Percentiles rank a stretch among this genome's conserved stretches.
Evolutionary conservation across 2,888 invertebrate genomes (phyloP).

Genomic region (Ophioninae sp.): DNA sequence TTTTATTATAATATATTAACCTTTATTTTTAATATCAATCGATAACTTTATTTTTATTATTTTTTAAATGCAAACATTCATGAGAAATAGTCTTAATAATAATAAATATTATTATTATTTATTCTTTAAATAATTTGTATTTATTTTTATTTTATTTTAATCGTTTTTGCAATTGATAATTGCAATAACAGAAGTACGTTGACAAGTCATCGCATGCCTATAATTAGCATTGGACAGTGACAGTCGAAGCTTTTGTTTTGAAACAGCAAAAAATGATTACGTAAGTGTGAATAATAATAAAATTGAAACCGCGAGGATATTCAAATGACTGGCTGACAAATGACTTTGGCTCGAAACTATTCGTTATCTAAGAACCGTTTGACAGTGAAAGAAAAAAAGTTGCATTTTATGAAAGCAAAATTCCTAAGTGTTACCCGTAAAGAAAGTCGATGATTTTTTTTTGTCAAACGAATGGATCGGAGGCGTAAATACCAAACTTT

Average conservation of each 20-base stretch:
- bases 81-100: too few relatives aligned
- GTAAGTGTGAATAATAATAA: not conserved
- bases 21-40: too few relatives aligned
- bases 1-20: too few relatives aligned
- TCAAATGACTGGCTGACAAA: slow-evolving; percentile 1
- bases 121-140: too few relatives aligned
- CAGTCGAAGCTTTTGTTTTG: not conserved
- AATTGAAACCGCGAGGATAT: slow-evolving; percentile 16
- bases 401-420: slow-evolving; percentile 26
- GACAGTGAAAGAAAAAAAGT: slow-evolving; percentile 20
- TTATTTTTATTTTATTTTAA: too few relatives aligned
- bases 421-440: not conserved
- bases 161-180: too few relatives aligned
- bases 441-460: slow-evolving; percentile 6
- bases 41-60: too few relatives aligned
- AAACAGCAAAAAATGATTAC: not conserved
- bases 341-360: slow-evolving; percentile 5
- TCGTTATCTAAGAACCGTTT: slow-evolving; percentile 9
- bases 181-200: not conserved
- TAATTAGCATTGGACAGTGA: not conserved
- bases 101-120: too few relatives aligned
- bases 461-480: not conserved
- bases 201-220: not conserved
- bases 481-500: slow-evolving; percentile 45
- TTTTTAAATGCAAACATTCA: too few relatives aligned